These are phyloP conservation scores for Galaxias olidus DNA, from an alignment of 2,797 vertebrate genomes.

Conservation along the genomic window DNA sequence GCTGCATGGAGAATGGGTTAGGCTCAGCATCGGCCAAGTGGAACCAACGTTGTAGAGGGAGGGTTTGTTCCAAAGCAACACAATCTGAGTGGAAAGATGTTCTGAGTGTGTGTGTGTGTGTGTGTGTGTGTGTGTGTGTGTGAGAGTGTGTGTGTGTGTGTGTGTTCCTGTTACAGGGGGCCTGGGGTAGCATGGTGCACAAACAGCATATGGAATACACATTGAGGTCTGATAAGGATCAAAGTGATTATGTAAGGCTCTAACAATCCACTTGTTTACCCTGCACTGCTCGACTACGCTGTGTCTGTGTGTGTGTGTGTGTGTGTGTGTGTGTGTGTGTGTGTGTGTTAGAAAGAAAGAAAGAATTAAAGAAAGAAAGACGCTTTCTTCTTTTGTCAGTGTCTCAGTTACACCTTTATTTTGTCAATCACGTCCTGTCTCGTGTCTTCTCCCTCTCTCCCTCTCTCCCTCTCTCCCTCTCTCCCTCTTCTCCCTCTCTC, in stretches of 20 bases:
- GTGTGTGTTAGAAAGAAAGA: neutral
- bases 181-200: slow-evolving; percentile 39
- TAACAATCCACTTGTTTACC: slow-evolving; percentile 60
- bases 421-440: slow-evolving; percentile 4
- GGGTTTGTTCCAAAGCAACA: neutral
- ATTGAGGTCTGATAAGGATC: slow-evolving; percentile 69
- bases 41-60: slow-evolving; percentile 11
- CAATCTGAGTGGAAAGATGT: neutral
- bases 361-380: slow-evolving; percentile 3
- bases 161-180: neutral
- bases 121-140: slow-evolving; percentile 21
- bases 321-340: neutral
- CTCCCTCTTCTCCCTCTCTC: slow-evolving; percentile 17
- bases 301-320: neutral
- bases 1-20: neutral
- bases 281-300: slow-evolving; percentile 27
- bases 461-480: slow-evolving; percentile 9
- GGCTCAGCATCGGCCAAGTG: too few relatives aligned
- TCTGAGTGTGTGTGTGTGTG: slow-evolving; percentile 12
- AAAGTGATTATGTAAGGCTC: slow-evolving; percentile 64
- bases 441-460: slow-evolving; percentile 18
- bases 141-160: slow-evolving; percentile 15
- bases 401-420: neutral
- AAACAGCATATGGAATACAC: slow-evolving; percentile 65
- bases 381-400: neutral